These are phyloP conservation scores for Hylia prasina DNA, from an alignment of 2,113 vertebrate genomes.

Conservation along the genomic window DNA sequence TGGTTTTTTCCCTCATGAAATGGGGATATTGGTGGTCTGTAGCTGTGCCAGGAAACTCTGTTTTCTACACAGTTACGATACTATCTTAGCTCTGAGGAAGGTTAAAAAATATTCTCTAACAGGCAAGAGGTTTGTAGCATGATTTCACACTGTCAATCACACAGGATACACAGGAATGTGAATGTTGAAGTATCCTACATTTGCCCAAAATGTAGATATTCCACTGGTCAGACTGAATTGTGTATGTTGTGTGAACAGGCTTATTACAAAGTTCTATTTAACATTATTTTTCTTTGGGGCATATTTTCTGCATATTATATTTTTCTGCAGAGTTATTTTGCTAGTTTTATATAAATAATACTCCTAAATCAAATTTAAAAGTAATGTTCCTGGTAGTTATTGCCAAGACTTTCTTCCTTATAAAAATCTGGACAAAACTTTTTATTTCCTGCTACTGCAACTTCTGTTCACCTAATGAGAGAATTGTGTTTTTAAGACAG, in stretches of 20 bases:
- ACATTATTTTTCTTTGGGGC: not conserved
- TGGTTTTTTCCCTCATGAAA: not conserved
- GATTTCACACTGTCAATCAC: not conserved
- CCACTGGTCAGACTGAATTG: not conserved
- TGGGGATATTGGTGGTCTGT: not conserved
- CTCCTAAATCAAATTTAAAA: not conserved
- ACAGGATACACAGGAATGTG: not conserved
- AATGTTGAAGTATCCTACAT: not conserved
- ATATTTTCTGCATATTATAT: not conserved
- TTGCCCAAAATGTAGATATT: not conserved
- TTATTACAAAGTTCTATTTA: not conserved
- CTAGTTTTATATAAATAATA: not conserved
- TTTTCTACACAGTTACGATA: not conserved
- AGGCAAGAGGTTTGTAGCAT: not conserved
- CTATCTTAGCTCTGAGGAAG: not conserved
- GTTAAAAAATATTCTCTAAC: not conserved
- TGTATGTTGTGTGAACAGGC: not conserved
- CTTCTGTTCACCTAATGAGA: slow-evolving; percentile 45
- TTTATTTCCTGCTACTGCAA: slow-evolving; percentile 16
- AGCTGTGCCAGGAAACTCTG: not conserved
- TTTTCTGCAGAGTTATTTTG: slow-evolving; percentile 16
- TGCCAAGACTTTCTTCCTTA: slow-evolving; percentile 5
- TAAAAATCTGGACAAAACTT: slow-evolving; percentile 19
- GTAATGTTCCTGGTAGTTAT: not conserved
- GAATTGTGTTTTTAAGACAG: slow-evolving; percentile 26